Percentiles rank a stretch among this genome's conserved stretches.
Conservation (phyloP, 2,888 invertebrate species). For the Caenorhabditis wallacei region DNA sequence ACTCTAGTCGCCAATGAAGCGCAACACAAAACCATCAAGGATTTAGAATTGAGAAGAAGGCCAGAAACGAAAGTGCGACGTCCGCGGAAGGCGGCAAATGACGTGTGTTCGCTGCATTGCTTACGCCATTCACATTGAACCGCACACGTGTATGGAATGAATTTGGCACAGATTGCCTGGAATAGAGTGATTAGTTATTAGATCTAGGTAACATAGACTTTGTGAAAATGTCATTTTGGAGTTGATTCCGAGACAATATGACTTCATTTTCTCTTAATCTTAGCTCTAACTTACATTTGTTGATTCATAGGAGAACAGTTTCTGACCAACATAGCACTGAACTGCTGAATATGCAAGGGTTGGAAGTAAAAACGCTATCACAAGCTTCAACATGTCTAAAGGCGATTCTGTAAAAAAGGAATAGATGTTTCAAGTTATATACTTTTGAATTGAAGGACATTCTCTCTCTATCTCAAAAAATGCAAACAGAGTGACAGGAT, state of each 20-base stretch:
- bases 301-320: conserved; percentile 80
- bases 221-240: too few species aligned
- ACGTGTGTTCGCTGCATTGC: conserved; percentile 74
- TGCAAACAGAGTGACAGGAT: conserved; percentile 23
- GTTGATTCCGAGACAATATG: too few species aligned
- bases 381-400: conserved; percentile 57
- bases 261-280: too few species aligned
- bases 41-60: conserved; percentile 78
- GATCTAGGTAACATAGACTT: too few species aligned
- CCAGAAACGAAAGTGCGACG: conserved; percentile 81
- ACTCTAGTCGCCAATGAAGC: conserved; percentile 80
- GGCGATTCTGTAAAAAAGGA: not conserved
- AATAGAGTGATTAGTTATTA: conserved; percentile 20
- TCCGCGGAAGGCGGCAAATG: conserved; percentile 78
- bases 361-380: conserved; percentile 60
- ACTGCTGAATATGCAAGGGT: conserved; percentile 68
- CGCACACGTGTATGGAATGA: conserved; percentile 78
- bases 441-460: conserved; percentile 15
- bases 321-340: conserved; percentile 82
- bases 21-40: conserved; percentile 80
- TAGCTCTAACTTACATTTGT: conserved; percentile 74
- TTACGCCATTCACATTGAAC: conserved; percentile 80
- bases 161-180: conserved; percentile 81
- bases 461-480: conserved; percentile 36
- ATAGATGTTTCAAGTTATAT: conserved; percentile 9